Evolutionary conservation across 2,888 invertebrate genomes (phyloP).

Genomic region (Lutraria lutraria): DNA sequence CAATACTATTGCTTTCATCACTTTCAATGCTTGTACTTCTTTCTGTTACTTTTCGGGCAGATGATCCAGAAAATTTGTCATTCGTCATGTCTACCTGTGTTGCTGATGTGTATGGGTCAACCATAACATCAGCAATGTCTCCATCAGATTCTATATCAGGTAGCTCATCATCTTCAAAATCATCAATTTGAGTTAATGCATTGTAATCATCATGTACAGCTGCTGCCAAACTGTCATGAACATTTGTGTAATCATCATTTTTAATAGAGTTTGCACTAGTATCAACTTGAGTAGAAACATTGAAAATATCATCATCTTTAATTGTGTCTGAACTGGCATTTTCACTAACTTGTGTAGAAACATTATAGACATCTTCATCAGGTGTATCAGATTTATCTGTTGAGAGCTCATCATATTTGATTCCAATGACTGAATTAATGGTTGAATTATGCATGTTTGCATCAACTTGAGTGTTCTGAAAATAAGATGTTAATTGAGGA

Average conservation of each 20-base stretch:
- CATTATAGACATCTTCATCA: constrained; percentile 26
- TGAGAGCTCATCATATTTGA: background rate
- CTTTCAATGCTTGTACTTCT: background rate
- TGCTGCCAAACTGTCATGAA: background rate
- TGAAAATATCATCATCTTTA: background rate
- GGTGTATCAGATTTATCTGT: background rate
- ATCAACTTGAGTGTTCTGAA: constrained; percentile 30
- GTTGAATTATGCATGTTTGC: background rate
- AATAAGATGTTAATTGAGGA: constrained; percentile 25
- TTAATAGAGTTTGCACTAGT: background rate
- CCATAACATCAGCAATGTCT: constrained; percentile 17
- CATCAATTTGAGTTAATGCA: constrained; percentile 16
- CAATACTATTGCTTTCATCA: background rate
- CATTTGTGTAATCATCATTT: background rate
- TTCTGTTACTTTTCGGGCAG: background rate
- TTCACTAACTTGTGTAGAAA: constrained; percentile 31
- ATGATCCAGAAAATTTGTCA: background rate
- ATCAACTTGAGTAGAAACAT: background rate
- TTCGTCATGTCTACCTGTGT: background rate
- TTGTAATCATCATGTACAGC: background rate
- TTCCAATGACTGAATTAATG: background rate
- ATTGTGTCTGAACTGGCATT: background rate
- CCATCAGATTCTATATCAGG: constrained; percentile 2
- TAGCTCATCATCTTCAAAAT: constrained; percentile 6
- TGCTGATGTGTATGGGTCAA: no score